Evolutionary conservation across 2,113 vertebrate species (phyloP), one percentile per base, ranked within the genome.

Genomic region (Lamprotornis superbus): DNA sequence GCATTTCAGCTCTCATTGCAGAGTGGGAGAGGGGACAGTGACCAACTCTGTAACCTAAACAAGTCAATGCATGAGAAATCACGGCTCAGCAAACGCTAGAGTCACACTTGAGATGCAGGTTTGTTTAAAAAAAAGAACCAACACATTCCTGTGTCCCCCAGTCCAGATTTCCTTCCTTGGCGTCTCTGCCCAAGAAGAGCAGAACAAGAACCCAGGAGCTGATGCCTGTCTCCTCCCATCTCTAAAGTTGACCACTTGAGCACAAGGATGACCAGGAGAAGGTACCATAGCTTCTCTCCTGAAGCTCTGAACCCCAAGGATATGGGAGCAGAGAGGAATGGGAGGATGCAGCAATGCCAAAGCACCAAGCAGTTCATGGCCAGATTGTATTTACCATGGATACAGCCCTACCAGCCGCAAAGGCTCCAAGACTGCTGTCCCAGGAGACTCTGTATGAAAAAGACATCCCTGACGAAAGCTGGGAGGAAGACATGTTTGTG

Each of bases 71-170:
- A 80, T 87, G 69, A 89, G 74, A 92, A 95, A 55, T 84, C 61
- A 82, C 0, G 2, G 95, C 25, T 59, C 88, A 96, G 95, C 18
- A 6, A 95, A 95, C 0, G 7, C 83, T 49, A 60, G 44, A 94
- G 74, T 89, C 84, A 71, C 74, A 83, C 44, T 31, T 80, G 86
- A 96, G 71, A 94, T 97, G 89, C 25, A 75, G 61, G 42, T 93
- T 77, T 71, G 59, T 75, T 91, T 91, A 35, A 64, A 89, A 96
- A 92, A 79, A 56, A 63, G 94, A 61, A 83, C 40, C 14, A 87
- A 2, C 20, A 12, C 25, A 21, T 92, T 82, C 87, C 89, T 83
- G 31, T 7, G 8, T 91, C 56, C 56, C 63, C 49, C 1, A 1
- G 3, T 78, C 52, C 47, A 80, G 59, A 86, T 56, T 64, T 11